phyloP scores from a whole-genome alignment of 2,888 invertebrate species.

The Troides aeacus region DNA sequence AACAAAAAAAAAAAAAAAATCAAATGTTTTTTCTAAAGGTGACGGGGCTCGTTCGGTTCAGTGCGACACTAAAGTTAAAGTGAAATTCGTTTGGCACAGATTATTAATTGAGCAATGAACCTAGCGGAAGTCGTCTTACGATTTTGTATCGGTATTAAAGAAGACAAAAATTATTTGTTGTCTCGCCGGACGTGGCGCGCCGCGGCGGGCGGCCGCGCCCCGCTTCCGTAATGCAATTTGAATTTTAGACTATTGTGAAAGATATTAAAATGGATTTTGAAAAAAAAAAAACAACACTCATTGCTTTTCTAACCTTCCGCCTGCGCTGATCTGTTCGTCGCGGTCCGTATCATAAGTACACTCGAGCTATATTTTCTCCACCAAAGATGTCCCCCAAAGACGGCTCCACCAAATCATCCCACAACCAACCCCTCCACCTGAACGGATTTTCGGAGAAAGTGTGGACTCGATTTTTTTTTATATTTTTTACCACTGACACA shows the following conservation, averaged over 20 bases:
- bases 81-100: neutral
- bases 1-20: slow-evolving; percentile 15
- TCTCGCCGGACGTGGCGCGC: slow-evolving; percentile 12
- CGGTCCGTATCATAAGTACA: slow-evolving; percentile 51
- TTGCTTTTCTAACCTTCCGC: slow-evolving; percentile 65
- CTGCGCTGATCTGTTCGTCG: slow-evolving; percentile 48
- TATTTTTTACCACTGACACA: slow-evolving; percentile 53
- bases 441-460: slow-evolving; percentile 48
- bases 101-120: neutral
- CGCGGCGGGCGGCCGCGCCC: slow-evolving; percentile 48
- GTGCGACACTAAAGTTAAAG: neutral
- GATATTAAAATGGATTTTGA: slow-evolving; percentile 77
- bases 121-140: neutral
- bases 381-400: slow-evolving; percentile 68
- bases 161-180: slow-evolving; percentile 12
- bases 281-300: slow-evolving; percentile 61
- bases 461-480: slow-evolving; percentile 47
- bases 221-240: slow-evolving; percentile 61
- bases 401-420: slow-evolving; percentile 25
- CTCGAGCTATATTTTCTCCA: slow-evolving; percentile 53
- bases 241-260: slow-evolving; percentile 74
- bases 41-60: slow-evolving; percentile 7
- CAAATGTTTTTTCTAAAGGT: slow-evolving; percentile 11
- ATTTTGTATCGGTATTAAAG: slow-evolving; percentile 10
- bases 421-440: slow-evolving; percentile 21